Conservation (phyloP, 2,888 invertebrate genomes). For the Seira ritae region DNA sequence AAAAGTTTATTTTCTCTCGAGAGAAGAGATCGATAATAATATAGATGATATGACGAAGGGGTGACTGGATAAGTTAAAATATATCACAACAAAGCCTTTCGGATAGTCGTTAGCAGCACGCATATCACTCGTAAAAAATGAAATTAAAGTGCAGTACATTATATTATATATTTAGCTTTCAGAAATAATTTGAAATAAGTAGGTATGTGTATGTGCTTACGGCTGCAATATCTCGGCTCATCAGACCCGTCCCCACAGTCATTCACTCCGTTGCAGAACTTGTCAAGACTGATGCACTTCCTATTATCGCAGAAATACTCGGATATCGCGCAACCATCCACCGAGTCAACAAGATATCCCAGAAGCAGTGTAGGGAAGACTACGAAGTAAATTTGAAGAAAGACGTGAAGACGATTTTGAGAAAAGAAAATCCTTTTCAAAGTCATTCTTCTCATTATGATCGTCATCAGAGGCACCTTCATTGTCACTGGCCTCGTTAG, state of each 20-base stretch:
- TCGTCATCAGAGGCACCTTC: not conserved
- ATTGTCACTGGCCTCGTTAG: too few species aligned
- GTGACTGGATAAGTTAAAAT: too few species aligned
- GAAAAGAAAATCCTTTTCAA: constrained; percentile 18
- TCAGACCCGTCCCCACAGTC: constrained; percentile 66
- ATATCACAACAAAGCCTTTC: too few species aligned
- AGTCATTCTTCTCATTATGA: constrained; percentile 2
- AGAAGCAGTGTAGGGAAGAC: constrained; percentile 42
- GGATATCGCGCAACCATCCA: constrained; percentile 78
- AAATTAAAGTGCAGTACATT: too few species aligned
- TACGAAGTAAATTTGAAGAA: constrained; percentile 28
- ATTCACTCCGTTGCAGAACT: constrained; percentile 64
- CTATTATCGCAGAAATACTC: constrained; percentile 81
- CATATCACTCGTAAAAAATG: too few species aligned
- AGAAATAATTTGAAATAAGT: not conserved
- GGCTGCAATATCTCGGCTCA: constrained; percentile 65
- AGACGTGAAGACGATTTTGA: constrained; percentile 39
- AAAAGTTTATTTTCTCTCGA: too few species aligned
- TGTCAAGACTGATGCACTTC: constrained; percentile 75
- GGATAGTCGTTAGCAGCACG: too few species aligned
- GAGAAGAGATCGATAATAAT: too few species aligned
- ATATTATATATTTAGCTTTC: too few species aligned
- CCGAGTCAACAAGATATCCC: constrained; percentile 38
- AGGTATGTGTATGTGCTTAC: constrained; percentile 56
- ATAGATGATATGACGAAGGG: too few species aligned